These are phyloP conservation scores for Scaptodrosophila latifasciaeformis DNA, from an alignment of 2,888 invertebrate species.

Conservation along the genomic window DNA sequence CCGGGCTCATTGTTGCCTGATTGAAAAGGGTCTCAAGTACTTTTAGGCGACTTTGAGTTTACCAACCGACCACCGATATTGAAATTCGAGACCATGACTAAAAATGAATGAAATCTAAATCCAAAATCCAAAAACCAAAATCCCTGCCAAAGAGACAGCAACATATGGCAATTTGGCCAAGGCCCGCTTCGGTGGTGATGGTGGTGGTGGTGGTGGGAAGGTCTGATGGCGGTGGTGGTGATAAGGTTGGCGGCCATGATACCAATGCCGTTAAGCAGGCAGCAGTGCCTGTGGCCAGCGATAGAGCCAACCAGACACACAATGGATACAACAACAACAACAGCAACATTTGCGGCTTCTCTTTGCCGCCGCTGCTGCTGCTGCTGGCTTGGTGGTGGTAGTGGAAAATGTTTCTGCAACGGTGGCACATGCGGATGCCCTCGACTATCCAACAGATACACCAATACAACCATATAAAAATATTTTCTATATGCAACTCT, in stretches of 20 bases:
- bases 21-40: slow-evolving; percentile 34
- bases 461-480: slow-evolving; percentile 19
- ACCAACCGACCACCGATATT: slow-evolving; percentile 33
- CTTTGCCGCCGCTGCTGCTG: too few species aligned
- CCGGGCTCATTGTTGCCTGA: not conserved
- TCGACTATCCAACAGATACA: slow-evolving; percentile 32
- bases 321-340: slow-evolving; percentile 33
- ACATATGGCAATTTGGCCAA: slow-evolving; percentile 31
- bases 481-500: too few species aligned
- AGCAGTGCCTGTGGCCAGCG: slow-evolving; percentile 24
- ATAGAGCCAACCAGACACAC: slow-evolving; percentile 50
- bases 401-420: slow-evolving; percentile 50
- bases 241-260: slow-evolving; percentile 58
- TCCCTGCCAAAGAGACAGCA: slow-evolving; percentile 31
- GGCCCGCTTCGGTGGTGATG: slow-evolving; percentile 8
- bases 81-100: slow-evolving; percentile 54
- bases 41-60: slow-evolving; percentile 12
- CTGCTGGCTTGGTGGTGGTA: slow-evolving; percentile 36
- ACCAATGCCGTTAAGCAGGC: slow-evolving; percentile 34
- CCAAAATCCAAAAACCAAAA: slow-evolving; percentile 22
- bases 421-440: slow-evolving; percentile 33
- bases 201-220: slow-evolving; percentile 19
- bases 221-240: slow-evolving; percentile 27
- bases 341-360: not conserved
- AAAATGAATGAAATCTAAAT: slow-evolving; percentile 1